Base-by-base conservation (phyloP, 2,113 vertebrate genomes). In the Oryzias melastigma region DNA sequence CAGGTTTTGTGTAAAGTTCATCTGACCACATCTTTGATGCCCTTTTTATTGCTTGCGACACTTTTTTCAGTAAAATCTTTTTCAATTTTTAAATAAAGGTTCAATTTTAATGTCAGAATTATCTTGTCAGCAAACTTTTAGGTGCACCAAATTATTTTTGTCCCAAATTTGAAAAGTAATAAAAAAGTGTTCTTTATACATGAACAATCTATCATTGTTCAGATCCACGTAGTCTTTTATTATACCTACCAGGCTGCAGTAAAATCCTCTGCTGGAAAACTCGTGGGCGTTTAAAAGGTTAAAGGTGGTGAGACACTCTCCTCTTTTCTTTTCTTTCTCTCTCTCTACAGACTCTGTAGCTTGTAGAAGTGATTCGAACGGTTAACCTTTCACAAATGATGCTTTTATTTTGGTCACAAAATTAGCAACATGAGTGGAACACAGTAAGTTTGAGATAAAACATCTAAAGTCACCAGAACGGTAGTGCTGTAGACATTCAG, bases 401-500 rank as follows among this genome's bases (percentile, higher is more conserved):
- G 42, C 43, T 56, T 52, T 49, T 50, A 49, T 85, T 80, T 74
- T 68, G 58, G 68, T 66, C 4, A 40, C 43, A 67, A 20, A 50
- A 52, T 10, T 13, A 13, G 7, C 8, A 35, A 35, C 35, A 12
- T 49, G 14, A 12, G 4, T 14, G 25, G 46, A 29, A 55, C n/a
- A 59, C 49, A 42, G 10, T 17, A 13, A 58, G 35, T 7, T 5
- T 8, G 8, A 27, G 44, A 20, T 22, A 47, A 47, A 51, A 17
- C 20, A 5, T 25, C 4, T 4, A 25, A 25, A 20, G 12, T 18
- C 27, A 29, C 2, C 13, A 15, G 13, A 53, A 49, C 29, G 24
- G n/a, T n/a, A n/a, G n/a, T n/a, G n/a, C n/a, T n/a, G n/a, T n/a
- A n/a, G n/a, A n/a, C n/a, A n/a, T n/a, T n/a, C n/a, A n/a, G n/a